These are phyloP conservation scores for Diarsia rubi DNA, from an alignment of 2,888 invertebrate species.

Conservation along the genomic window DNA sequence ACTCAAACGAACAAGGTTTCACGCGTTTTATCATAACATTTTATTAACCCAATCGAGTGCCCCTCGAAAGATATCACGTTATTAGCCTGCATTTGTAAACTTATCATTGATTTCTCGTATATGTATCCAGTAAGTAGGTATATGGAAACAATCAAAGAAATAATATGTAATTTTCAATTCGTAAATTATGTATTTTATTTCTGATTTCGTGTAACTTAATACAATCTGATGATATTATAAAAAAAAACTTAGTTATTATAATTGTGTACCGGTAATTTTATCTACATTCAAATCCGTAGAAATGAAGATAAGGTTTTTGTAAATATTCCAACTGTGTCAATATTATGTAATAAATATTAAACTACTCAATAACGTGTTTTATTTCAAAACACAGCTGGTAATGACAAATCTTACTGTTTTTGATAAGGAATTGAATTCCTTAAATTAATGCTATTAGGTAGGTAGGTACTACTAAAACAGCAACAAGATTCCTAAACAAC, in stretches of 20 bases:
- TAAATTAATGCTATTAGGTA: constrained; percentile 12
- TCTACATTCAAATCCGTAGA: constrained; percentile 49
- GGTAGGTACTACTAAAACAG: constrained; percentile 36
- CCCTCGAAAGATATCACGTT: constrained; percentile 74
- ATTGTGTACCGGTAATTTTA: constrained; percentile 41
- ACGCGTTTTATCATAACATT: constrained; percentile 64
- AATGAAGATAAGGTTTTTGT: constrained; percentile 41
- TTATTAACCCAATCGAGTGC: constrained; percentile 74
- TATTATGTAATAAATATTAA: constrained; percentile 57
- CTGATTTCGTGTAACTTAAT: constrained; percentile 36
- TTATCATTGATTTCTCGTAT: constrained; percentile 68
- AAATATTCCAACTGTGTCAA: constrained; percentile 58
- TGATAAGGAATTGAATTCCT: constrained; percentile 16
- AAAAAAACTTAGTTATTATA: constrained; percentile 55
- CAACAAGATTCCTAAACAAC: constrained; percentile 58
- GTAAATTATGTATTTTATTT: constrained; percentile 43
- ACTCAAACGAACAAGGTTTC: constrained; percentile 34
- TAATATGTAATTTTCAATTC: constrained; percentile 19
- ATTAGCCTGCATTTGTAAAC: constrained; percentile 72
- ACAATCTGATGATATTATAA: constrained; percentile 63
- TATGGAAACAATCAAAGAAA: constrained; percentile 35
- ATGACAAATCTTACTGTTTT: constrained; percentile 10
- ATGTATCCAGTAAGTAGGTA: constrained; percentile 37
- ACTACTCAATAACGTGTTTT: constrained; percentile 50
- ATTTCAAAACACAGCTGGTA: constrained; percentile 42